Evolutionary conservation across 2,113 vertebrate species (phyloP).

Genomic region (Myrmecophaga tridactyla): DNA sequence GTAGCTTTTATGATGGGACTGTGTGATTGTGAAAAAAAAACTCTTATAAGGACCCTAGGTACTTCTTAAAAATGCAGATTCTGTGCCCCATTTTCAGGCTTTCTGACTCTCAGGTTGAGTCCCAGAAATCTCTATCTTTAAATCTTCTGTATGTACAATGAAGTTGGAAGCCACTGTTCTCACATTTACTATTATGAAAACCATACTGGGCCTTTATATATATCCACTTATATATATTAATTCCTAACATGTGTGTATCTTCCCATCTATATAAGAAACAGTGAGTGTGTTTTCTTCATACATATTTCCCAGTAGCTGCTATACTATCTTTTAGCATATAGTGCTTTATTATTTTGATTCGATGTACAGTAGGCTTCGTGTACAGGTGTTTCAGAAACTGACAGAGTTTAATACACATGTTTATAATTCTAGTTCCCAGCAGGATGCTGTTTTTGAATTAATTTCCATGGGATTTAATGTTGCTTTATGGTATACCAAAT

Average conservation of each 20-base stretch:
- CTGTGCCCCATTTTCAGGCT: background rate
- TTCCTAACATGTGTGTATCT: background rate
- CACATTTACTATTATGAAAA: background rate
- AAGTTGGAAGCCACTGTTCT: background rate
- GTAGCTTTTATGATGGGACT: no score
- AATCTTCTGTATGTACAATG: background rate
- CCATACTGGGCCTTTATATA: background rate
- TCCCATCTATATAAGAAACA: background rate
- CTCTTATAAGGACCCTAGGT: background rate
- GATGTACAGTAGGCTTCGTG: background rate
- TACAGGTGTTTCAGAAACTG: background rate
- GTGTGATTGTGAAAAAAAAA: no score
- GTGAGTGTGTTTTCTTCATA: background rate
- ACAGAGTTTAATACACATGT: background rate
- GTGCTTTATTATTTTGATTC: background rate
- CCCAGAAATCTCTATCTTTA: background rate
- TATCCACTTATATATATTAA: background rate
- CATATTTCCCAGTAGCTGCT: background rate
- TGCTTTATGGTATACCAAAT: constrained; percentile 97
- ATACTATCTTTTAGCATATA: background rate
- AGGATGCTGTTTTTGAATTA: constrained; percentile 97
- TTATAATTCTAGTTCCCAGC: constrained; percentile 89
- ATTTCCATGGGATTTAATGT: constrained; percentile 97
- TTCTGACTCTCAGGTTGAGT: background rate
- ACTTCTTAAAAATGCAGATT: background rate